Evolutionary conservation across 2,888 invertebrate genomes (phyloP).

Genomic region (Zygaena filipendulae): DNA sequence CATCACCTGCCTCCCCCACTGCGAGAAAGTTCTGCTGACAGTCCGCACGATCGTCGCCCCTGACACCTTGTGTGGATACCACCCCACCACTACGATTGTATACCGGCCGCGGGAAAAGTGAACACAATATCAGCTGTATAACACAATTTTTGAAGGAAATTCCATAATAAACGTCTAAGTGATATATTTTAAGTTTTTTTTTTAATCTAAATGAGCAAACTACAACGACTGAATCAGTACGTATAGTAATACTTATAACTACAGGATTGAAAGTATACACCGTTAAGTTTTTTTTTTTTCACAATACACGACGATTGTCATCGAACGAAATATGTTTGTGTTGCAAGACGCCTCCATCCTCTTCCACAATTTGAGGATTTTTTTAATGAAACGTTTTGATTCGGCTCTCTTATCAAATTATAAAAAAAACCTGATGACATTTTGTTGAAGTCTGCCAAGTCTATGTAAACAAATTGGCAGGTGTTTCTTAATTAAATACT

Average conservation of each 20-base stretch:
- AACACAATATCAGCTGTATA: not conserved
- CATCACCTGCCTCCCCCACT: slow-evolving; percentile 30
- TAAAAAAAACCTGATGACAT: no score
- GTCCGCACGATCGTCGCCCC: slow-evolving; percentile 25
- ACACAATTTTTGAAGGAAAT: not conserved
- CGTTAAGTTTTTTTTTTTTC: no score
- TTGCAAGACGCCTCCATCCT: no score
- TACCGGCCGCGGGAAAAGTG: slow-evolving; percentile 20
- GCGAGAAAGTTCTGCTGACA: slow-evolving; percentile 27
- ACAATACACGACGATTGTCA: no score
- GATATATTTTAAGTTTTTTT: no score
- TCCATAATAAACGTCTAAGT: not conserved
- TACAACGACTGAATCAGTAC: no score
- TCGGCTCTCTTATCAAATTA: not conserved
- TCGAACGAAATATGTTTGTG: no score
- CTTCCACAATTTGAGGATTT: slow-evolving; percentile 2
- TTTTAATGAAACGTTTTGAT: slow-evolving; percentile 1
- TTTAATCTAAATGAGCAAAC: no score
- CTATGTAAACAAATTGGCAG: slow-evolving; percentile 1
- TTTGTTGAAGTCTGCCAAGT: no score
- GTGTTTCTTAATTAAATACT: not conserved
- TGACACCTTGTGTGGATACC: slow-evolving; percentile 11
- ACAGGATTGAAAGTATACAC: no score
- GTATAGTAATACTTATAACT: no score
- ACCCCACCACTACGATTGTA: slow-evolving; percentile 22